Conservation (phyloP, 2,113 vertebrate genomes). For the Scolopax mira region DNA sequence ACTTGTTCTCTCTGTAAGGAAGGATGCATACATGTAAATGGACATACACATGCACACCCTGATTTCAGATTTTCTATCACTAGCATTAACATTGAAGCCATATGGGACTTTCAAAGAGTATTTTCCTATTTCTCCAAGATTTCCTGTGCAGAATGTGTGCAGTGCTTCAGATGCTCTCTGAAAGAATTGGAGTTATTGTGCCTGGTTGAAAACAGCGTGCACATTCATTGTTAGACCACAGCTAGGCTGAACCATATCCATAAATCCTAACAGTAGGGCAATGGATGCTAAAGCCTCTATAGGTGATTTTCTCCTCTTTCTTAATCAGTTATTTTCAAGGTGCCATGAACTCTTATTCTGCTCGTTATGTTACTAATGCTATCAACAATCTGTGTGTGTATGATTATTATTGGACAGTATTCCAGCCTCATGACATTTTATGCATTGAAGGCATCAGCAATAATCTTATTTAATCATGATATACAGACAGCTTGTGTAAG, state of each 20-base stretch:
- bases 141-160: not conserved
- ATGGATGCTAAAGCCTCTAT: not conserved
- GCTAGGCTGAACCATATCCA: not conserved
- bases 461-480: not conserved
- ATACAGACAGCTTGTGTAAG: not conserved
- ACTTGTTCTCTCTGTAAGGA: not conserved
- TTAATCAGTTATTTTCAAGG: not conserved
- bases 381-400: not conserved
- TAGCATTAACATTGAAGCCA: not conserved
- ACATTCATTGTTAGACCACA: not conserved
- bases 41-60: rapidly evolving
- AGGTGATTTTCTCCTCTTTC: not conserved
- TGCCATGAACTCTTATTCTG: not conserved
- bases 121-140: not conserved
- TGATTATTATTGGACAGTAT: not conserved
- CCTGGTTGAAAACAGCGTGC: not conserved
- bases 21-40: not conserved
- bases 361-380: not conserved
- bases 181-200: not conserved
- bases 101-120: not conserved
- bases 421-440: not conserved
- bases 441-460: not conserved
- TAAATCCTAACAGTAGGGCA: not conserved
- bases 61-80: not conserved
- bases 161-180: not conserved